Base-by-base conservation (phyloP, 2,888 invertebrate species). In the Meganola albula region DNA sequence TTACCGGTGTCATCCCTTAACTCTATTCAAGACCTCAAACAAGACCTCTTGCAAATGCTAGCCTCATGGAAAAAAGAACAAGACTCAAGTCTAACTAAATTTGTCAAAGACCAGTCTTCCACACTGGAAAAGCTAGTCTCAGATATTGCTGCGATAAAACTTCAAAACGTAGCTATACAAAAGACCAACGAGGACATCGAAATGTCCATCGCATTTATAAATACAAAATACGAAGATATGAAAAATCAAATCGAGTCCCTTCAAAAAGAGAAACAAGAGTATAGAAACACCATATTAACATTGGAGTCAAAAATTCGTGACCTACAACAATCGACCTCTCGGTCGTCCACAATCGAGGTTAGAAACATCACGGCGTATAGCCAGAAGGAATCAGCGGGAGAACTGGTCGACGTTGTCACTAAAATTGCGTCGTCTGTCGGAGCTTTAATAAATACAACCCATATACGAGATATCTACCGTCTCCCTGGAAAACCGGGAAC, bases 171-270 rank as follows among this genome's bases (percentile, higher is more conserved):
- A 10, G 23, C 23, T 23, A 23, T 23, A 9, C 23, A 23, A 23
- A 23, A 23, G n/a, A 23, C 23, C 10, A 23, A 23, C n/a, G 10
- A 4, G 23, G 23, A 23, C 23, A 23, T 23, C n/a, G 23, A 23
- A 8, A 23, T 4, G 4, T 23, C 23, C 10, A 23, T 23, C 9
- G 4, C 23, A n/a, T 23, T 23, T n/a, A 23, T 23, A 23, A 23
- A 23, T n/a, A 4, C n/a, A 10, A 23, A 23, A 10, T 23, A 23
- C 10, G 23, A 23, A 23, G 23, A 23, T 8, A 23, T 23, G 23
- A 10, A n/a, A 9, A 23, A 8, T 9, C 23, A 23, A 23, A 23
- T 23, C n/a, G 10, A 23, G n/a, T n/a, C 23, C 3, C 23, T 23
- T 23, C 23, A 23, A 23, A 23, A 23, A 10, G 10, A 23, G 23